A percentile compares a stretch with the other conserved stretches of the same genome.
phyloP scores from a whole-genome alignment of 2,113 vertebrate species.

The Aythya baeri region DNA sequence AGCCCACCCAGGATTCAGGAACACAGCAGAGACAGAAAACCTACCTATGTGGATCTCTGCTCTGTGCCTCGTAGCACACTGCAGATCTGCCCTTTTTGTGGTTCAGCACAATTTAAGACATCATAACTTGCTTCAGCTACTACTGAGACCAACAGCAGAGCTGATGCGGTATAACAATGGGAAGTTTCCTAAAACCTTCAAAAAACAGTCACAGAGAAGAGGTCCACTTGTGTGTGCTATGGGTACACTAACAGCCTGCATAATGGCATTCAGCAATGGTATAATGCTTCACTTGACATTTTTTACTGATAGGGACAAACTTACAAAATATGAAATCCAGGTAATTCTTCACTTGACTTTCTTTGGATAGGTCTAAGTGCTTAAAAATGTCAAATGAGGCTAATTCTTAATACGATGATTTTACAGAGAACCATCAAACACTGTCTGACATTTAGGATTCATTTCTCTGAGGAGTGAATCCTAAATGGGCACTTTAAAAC shows the following conservation, averaged over 20 bases:
- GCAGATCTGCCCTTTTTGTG: neutral
- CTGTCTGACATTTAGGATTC: constrained; percentile 29
- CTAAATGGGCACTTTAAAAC: constrained; percentile 35
- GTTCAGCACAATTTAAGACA: neutral
- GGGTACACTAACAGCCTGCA: neutral
- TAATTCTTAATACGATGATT: constrained; percentile 10
- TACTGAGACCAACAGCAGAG: neutral
- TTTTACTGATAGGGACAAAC: neutral
- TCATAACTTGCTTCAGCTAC: neutral
- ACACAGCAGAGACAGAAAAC: neutral
- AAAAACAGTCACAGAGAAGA: neutral
- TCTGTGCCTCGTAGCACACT: rapidly evolving
- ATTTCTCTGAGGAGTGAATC: constrained; percentile 8
- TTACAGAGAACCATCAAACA: constrained; percentile 11
- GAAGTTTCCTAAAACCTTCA: neutral
- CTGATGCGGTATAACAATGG: neutral
- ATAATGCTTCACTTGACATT: neutral
- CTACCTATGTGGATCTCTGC: neutral
- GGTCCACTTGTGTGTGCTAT: neutral
- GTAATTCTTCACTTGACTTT: neutral
- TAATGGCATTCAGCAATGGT: neutral
- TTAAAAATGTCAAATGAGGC: constrained; percentile 42
- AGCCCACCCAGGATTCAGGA: neutral
- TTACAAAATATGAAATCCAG: neutral
- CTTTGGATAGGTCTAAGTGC: neutral